Base-by-base conservation (phyloP, 64 coral and sea anemone genomes). In the Astreopora myriophthalma region DNA sequence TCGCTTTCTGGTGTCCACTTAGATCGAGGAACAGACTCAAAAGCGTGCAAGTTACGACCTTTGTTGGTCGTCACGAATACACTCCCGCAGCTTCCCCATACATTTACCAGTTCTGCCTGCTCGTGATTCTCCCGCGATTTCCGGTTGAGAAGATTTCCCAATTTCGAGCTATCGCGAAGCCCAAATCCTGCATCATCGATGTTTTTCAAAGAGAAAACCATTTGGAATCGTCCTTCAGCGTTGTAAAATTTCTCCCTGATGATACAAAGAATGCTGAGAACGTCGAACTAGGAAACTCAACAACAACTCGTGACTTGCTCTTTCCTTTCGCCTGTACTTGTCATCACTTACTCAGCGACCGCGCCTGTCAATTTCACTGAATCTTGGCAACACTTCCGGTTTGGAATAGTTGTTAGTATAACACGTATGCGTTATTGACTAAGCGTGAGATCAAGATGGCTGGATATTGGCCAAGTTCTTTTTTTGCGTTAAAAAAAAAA, bases 1-100 rank as follows among this genome's bases (percentile, higher is more conserved):
- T 86, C 75, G 42, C 90, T 71, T 17, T 92, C 90, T 17, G 79
- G 79, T 26, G 36, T 86, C 90, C 90, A 92, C 49, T 69, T 74
- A 3, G 90, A 72, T 75, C 80, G 68, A 36, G 70, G 90, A 55
- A 92, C 57, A 6, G 69, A 42, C 32, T 92, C 82, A 31, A 84
- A 85, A 36, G 61, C 90, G 48, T 64, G 65, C 37, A 92, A 73
- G 23, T 77, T 65, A 44, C 67, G 52, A 3, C 90, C 70, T 11
- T 85, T 31, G 44, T 92, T 92, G 27, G 70, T 75, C 12, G 68
- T 48, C n/a, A 92, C 77, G 66, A 85, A 92, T 16, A 92, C 51
- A 48, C 42, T 62, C 3, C 90, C 80, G 33, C 72, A 66, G 34
- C 80, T 92, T 42, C 90, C 90, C 90, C 90, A 92, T 1, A 92